A percentile compares a stretch with the other conserved stretches of the same genome.
phyloP scores from a whole-genome alignment of 1,140 invertebrate species.

The Anastrepha obliqua region DNA sequence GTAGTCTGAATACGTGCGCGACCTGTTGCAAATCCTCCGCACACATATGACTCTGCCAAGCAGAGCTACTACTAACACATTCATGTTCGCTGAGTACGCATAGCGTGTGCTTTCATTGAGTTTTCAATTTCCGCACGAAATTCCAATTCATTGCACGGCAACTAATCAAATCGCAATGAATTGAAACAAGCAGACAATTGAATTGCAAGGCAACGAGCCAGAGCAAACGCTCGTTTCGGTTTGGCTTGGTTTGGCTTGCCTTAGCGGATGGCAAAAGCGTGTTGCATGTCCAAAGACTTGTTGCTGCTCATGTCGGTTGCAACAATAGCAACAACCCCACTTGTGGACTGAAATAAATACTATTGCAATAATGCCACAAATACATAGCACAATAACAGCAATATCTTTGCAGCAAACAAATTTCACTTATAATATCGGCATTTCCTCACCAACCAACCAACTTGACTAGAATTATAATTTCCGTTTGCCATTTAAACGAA shows the following conservation, averaged over 20 bases:
- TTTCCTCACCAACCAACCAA: background rate
- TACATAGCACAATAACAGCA: background rate
- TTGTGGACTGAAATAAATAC: background rate
- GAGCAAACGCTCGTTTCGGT: background rate
- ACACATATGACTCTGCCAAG: background rate
- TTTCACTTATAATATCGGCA: background rate
- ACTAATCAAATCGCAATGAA: conserved; percentile 39
- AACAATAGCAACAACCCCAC: background rate
- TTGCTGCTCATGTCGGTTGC: background rate
- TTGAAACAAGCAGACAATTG: conserved; percentile 30
- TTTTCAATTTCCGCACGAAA: conserved; percentile 47
- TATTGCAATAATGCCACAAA: conserved; percentile 5
- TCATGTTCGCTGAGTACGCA: too few relatives aligned
- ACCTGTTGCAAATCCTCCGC: background rate
- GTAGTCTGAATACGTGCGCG: background rate
- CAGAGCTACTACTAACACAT: background rate
- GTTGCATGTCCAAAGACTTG: background rate
- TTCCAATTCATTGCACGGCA: conserved; percentile 27
- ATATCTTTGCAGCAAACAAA: background rate
- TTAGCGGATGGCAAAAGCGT: background rate
- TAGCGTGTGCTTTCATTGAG: conserved; percentile 5
- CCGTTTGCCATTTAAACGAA: conserved; percentile 19
- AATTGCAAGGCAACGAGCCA: background rate
- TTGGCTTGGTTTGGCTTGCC: background rate
- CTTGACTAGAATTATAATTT: conserved; percentile 28